Percentiles rank a stretch among this genome's conserved stretches.
Evolutionary conservation across 2,888 invertebrate genomes (phyloP).

Genomic region (Cacoxenus indagator): DNA sequence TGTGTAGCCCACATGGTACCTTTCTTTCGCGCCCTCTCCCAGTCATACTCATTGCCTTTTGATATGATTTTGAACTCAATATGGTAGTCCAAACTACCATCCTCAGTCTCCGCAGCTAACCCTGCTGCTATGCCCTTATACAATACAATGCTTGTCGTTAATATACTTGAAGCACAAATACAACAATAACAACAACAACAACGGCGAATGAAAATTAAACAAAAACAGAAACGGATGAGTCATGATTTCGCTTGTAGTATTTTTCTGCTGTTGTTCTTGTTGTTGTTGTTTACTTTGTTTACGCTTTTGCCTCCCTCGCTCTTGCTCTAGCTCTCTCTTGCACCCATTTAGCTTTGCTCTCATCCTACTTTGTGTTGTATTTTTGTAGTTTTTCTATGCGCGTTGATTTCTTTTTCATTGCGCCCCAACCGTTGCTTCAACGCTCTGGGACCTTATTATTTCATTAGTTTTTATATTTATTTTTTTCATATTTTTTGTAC

Average conservation of each 20-base stretch:
- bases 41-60: neutral
- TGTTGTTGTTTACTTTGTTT: slow-evolving; percentile 9
- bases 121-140: neutral
- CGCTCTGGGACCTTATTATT: slow-evolving; percentile 12
- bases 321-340: no score
- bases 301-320: slow-evolving; percentile 14
- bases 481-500: slow-evolving; percentile 6
- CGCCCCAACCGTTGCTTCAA: slow-evolving; percentile 4
- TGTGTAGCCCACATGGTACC: no score
- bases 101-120: no score
- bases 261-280: slow-evolving; percentile 21
- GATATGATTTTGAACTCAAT: no score
- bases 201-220: slow-evolving; percentile 17
- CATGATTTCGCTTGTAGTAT: slow-evolving; percentile 18
- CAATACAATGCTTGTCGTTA: neutral
- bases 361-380: slow-evolving; percentile 8
- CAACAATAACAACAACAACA: neutral
- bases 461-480: slow-evolving; percentile 7
- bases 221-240: slow-evolving; percentile 33
- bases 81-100: no score
- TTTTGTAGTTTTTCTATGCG: slow-evolving; percentile 13
- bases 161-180: slow-evolving; percentile 11
- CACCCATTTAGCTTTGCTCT: neutral
- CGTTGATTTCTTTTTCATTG: slow-evolving; percentile 9
- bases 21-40: neutral